Percentiles rank a stretch among this genome's conserved stretches.
These are phyloP conservation scores for Ctenoplectra terminalis DNA, from an alignment of 1,140 invertebrate species.

Conservation along the genomic window DNA sequence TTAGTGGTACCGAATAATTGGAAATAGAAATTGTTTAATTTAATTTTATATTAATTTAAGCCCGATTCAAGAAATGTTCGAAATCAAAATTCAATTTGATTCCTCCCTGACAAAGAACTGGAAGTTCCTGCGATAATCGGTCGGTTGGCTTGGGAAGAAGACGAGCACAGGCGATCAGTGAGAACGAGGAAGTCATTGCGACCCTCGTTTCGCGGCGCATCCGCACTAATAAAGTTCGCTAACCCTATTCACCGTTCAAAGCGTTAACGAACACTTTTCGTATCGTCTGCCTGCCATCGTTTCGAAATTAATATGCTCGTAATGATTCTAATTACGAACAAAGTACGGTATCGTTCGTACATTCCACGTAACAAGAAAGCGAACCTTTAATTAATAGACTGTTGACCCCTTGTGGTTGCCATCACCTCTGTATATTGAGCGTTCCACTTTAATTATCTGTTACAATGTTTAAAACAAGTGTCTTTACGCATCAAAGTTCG, in stretches of 20 bases:
- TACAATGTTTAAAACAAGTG: too few species aligned
- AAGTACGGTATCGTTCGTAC: neutral
- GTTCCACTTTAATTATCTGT: too few species aligned
- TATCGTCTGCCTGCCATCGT: neutral
- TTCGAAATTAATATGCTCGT: constrained; percentile 14
- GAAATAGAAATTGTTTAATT: neutral
- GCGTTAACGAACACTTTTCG: constrained; percentile 30
- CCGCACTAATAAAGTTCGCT: constrained; percentile 46
- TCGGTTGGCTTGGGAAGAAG: constrained; percentile 18
- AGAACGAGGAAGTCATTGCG: constrained; percentile 55
- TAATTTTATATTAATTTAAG: neutral
- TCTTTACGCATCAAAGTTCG: too few species aligned
- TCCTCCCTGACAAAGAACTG: neutral
- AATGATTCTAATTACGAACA: neutral
- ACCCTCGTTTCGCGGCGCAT: constrained; percentile 36
- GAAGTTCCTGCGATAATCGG: constrained; percentile 5
- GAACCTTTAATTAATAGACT: neutral
- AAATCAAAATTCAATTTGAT: too few species aligned
- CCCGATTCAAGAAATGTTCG: neutral
- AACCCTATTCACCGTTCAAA: constrained; percentile 28
- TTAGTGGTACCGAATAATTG: too few species aligned
- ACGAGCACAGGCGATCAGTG: constrained; percentile 23
- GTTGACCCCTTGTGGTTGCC: neutral
- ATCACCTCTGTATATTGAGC: neutral
- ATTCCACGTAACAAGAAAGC: neutral